Base-by-base conservation (phyloP, 2,797 vertebrate species). In the Rhynchotus rufescens region DNA sequence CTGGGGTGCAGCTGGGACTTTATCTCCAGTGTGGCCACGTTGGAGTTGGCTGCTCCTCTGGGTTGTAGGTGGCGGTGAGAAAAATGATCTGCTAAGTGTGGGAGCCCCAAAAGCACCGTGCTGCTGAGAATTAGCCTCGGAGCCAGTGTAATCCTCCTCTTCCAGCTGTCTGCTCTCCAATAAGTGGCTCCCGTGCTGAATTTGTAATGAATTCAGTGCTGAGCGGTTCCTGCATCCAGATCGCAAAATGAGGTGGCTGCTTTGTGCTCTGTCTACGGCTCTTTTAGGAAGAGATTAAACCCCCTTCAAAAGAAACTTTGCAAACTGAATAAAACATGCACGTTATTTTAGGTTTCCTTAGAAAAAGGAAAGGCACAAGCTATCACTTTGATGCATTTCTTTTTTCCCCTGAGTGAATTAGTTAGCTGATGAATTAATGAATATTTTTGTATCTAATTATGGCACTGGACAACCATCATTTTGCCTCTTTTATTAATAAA, bases 381-480 rank as follows among this genome's bases (percentile, higher is more conserved):
- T 30, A 56, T 16, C 23, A 10, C 28, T 68, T 76, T 8, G 52
- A 61, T 65, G 51, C 15, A 2, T 32, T 52, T 52, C 25, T 49
- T 32, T 38, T 25, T 3, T 1, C 0, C 4, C 15, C n/a, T 3
- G 59, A 78, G 5, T 88, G 78, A 84, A 65, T 89, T 71, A 59
- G 34, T 88, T 74, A 59, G 38, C 8, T 67, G 61, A 73, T 67
- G 59, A 85, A 59, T 59, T 84, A 86, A 93, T 94, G 86, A 92
- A 61, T 93, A 88, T 77, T 86, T n/a, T n/a, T 59, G 45, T 40
- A 76, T 64, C 68, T 92, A 71, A 88, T 86, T 82, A 84, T 5
- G 25, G 67, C 36, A 5, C 83, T 40, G 91, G 88, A 47, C 89
- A 80, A 4, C 54, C 68, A 9, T 82, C 52, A 17, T 62, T n/a